These are phyloP conservation scores for Lamellibrachia columna DNA, from an alignment of 2,888 invertebrate genomes.

Conservation along the genomic window DNA sequence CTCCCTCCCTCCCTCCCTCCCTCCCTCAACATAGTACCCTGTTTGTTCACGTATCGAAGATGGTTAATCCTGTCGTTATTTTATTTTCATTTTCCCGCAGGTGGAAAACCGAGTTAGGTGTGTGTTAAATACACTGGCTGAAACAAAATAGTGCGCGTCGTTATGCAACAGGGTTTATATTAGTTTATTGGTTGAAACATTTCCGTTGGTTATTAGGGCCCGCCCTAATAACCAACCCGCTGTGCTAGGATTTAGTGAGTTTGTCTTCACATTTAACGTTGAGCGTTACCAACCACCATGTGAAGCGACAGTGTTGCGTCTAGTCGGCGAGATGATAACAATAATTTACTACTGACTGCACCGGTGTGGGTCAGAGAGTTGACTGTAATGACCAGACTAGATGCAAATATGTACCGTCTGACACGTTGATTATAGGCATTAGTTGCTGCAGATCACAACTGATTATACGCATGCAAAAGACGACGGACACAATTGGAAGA, in stretches of 20 bases:
- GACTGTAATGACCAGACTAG: background rate
- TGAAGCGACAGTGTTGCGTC: background rate
- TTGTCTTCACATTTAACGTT: background rate
- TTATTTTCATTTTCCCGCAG: too few relatives aligned
- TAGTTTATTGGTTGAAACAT: too few relatives aligned
- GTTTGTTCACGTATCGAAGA: background rate
- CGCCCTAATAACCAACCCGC: background rate
- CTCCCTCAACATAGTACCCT: background rate
- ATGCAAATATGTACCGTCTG: background rate
- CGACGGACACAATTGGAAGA: background rate
- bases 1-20: too few relatives aligned
- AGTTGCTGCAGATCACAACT: background rate
- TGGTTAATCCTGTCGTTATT: too few relatives aligned
- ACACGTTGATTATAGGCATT: constrained; percentile 1
- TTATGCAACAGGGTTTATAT: too few relatives aligned
- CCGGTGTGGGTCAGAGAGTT: background rate
- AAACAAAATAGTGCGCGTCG: too few relatives aligned
- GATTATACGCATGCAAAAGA: background rate
- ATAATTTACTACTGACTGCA: background rate
- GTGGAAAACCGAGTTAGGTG: too few relatives aligned
- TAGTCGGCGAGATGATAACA: background rate
- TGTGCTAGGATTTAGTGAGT: background rate
- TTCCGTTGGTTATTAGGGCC: background rate
- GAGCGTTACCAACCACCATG: background rate
- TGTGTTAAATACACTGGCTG: too few relatives aligned